Conservation (phyloP, 2,888 invertebrate species). For the Caenorhabditis wallacei region DNA sequence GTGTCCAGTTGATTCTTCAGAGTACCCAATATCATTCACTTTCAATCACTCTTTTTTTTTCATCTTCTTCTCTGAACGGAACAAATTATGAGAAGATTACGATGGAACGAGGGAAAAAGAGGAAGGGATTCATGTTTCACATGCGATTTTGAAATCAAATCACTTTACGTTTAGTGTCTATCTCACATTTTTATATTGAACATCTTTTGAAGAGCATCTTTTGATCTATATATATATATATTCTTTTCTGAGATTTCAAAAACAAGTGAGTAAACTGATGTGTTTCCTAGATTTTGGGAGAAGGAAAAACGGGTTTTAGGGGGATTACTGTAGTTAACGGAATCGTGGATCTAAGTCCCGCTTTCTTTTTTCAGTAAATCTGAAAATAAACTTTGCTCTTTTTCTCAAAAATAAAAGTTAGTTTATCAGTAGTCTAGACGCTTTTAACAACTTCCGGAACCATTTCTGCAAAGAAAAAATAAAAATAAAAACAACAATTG, state of each 20-base stretch:
- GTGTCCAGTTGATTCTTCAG: background rate
- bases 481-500: slow-evolving; percentile 39
- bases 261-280: background rate
- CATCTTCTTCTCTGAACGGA: slow-evolving; percentile 1
- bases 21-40: slow-evolving; percentile 10
- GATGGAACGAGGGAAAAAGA: slow-evolving; percentile 7
- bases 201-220: slow-evolving; percentile 6
- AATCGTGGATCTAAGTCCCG: no score
- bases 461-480: background rate
- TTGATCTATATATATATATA: slow-evolving; percentile 10
- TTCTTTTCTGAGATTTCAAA: background rate
- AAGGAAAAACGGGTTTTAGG: no score
- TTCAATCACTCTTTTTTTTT: slow-evolving; percentile 11
- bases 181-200: slow-evolving; percentile 20
- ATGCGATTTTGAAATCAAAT: slow-evolving; percentile 46
- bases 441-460: slow-evolving; percentile 15
- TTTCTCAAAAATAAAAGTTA: no score
- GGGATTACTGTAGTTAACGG: background rate
- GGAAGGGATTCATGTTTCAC: slow-evolving; percentile 54
- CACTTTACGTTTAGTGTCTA: slow-evolving; percentile 50
- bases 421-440: slow-evolving; percentile 3
- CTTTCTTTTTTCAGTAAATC: no score
- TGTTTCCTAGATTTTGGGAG: background rate
- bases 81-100: slow-evolving; percentile 9
- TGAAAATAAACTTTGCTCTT: no score